These are phyloP conservation scores for Sphaeramia orbicularis DNA, from an alignment of 2,797 vertebrate species.

Conservation along the genomic window DNA sequence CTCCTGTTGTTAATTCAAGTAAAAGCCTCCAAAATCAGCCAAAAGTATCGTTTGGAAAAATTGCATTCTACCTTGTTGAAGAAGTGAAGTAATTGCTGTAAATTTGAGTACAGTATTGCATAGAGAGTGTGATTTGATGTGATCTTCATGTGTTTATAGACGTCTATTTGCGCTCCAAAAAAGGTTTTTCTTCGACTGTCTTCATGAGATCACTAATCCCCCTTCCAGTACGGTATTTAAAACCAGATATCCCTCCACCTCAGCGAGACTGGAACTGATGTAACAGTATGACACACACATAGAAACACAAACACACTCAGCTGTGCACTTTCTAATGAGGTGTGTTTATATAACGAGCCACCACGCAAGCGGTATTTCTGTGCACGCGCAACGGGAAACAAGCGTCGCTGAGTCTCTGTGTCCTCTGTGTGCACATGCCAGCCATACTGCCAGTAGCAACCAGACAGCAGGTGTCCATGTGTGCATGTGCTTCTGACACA, in stretches of 20 bases:
- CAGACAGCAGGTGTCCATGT: constrained; percentile 70
- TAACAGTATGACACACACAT: constrained; percentile 54
- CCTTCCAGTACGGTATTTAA: constrained; percentile 68
- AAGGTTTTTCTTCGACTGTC: constrained; percentile 26
- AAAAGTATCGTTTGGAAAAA: no score
- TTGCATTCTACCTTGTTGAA: no score
- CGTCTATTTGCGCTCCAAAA: constrained; percentile 19
- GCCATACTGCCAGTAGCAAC: constrained; percentile 53
- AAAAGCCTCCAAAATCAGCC: no score
- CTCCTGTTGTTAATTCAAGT: constrained; percentile 25
- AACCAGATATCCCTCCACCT: constrained; percentile 41
- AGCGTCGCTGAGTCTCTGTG: constrained; percentile 71
- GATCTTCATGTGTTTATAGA: no score
- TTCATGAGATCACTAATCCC: constrained; percentile 26
- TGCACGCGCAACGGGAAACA: constrained; percentile 52
- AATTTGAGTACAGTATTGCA: no score
- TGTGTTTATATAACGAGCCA: constrained; percentile 72
- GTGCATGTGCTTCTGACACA: constrained; percentile 16
- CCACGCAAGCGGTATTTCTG: constrained; percentile 61
- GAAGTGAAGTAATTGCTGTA: no score
- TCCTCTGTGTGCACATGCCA: constrained; percentile 57
- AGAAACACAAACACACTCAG: constrained; percentile 54
- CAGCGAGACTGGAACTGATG: constrained; percentile 65
- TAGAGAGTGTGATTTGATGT: no score
- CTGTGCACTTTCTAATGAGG: constrained; percentile 74